Percentiles rank a stretch among this genome's conserved stretches.
These are phyloP conservation scores for Girardia tigrina DNA, from an alignment of 2,888 invertebrate genomes.

Conservation along the genomic window DNA sequence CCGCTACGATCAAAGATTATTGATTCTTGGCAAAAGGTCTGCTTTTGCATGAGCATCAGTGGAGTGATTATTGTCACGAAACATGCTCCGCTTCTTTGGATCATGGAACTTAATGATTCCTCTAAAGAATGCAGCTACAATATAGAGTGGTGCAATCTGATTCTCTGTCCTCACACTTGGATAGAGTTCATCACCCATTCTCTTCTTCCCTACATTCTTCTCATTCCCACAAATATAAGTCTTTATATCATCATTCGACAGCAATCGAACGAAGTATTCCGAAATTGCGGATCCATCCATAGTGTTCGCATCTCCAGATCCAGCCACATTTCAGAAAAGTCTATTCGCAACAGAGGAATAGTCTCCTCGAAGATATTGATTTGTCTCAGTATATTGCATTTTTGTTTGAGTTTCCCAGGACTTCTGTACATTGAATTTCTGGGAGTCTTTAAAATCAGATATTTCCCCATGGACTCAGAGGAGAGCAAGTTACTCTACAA, in stretches of 20 bases:
- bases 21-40: background rate
- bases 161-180: constrained; percentile 25
- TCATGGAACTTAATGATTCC: background rate
- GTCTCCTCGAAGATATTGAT: constrained; percentile 24
- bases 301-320: background rate
- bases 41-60: background rate
- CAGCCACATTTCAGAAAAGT: background rate
- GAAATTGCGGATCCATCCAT: background rate
- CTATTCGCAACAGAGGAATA: background rate
- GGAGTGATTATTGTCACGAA: background rate
- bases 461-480: background rate
- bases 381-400: constrained; percentile 23
- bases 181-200: constrained; percentile 12
- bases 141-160: background rate
- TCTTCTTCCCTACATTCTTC: constrained; percentile 17
- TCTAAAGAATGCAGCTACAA: background rate
- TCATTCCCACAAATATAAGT: constrained; percentile 6
- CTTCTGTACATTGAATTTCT: constrained; percentile 21
- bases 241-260: background rate
- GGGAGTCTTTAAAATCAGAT: constrained; percentile 6
- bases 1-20: constrained; percentile 21
- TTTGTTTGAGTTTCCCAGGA: constrained; percentile 24
- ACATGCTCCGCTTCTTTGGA: constrained; percentile 12
- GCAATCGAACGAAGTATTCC: background rate
- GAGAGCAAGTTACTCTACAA: constrained; percentile 23